Percentiles rank a stretch among this genome's conserved stretches.
Conservation (phyloP, 2,113 vertebrate genomes). For the Xenus cinereus region DNA sequence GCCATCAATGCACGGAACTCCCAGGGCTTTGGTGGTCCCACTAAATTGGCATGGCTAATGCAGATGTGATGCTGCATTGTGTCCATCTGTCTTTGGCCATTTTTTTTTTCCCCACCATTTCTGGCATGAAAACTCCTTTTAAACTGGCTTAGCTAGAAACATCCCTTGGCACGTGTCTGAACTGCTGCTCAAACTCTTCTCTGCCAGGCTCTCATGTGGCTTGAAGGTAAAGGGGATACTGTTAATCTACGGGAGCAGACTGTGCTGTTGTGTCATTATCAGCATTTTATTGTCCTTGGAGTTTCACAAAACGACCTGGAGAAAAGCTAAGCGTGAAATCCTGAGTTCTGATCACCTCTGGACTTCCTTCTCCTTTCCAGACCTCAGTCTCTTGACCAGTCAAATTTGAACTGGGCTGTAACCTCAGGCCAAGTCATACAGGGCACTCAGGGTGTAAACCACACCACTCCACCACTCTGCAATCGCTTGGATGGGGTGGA, state of each 20-base stretch:
- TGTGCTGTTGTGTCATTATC: accelerated
- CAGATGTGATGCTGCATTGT: neutral
- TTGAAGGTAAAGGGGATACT: neutral
- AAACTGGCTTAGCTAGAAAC: neutral
- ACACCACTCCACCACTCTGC: neutral
- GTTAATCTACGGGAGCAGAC: neutral
- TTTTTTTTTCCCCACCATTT: neutral
- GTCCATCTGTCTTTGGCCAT: neutral
- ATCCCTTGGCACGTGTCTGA: neutral
- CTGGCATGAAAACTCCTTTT: neutral
- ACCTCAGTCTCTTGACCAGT: neutral
- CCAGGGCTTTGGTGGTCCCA: neutral
- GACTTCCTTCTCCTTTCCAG: neutral
- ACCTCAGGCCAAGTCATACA: neutral
- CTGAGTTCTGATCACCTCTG: neutral
- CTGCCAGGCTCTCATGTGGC: neutral
- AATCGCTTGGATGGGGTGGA: accelerated
- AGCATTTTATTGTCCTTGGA: neutral
- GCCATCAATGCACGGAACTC: neutral
- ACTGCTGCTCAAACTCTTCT: neutral
- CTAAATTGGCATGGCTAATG: neutral
- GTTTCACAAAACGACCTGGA: neutral
- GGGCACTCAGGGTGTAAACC: neutral
- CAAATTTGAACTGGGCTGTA: neutral
- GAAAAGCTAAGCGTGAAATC: neutral